Evolutionary conservation across 2,888 invertebrate genomes (phyloP), one percentile per base, ranked within the genome.

Genomic region (Horisme vitalbata): DNA sequence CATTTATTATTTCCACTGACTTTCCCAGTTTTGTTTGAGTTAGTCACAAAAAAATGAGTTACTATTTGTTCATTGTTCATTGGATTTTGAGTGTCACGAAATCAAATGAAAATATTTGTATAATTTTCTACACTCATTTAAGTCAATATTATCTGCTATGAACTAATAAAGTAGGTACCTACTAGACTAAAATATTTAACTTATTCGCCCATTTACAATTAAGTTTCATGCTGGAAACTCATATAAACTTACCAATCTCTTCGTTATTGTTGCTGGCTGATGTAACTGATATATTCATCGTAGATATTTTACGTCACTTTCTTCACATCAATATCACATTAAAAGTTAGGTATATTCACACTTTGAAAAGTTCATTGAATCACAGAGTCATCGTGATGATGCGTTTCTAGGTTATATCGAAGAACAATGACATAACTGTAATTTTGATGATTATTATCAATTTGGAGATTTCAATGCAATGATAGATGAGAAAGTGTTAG

Each of bases 171-270:
- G n/a, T n/a, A n/a, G n/a, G n/a, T n/a, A n/a, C n/a, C n/a, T n/a
- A n/a, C n/a, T n/a, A n/a, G n/a, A n/a, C n/a, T n/a, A n/a, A n/a
- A n/a, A n/a, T n/a, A n/a, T n/a, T n/a, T n/a, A n/a, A n/a, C n/a
- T n/a, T n/a, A n/a, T n/a, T n/a, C n/a, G n/a, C n/a, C n/a, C n/a
- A n/a, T n/a, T n/a, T n/a, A n/a, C n/a, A n/a, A n/a, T n/a, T n/a
- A n/a, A n/a, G n/a, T n/a, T n/a, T n/a, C n/a, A n/a, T n/a, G n/a
- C n/a, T n/a, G n/a, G n/a, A n/a, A n/a, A n/a, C n/a, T n/a, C n/a
- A n/a, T n/a, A n/a, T n/a, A n/a, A n/a, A 82, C 86, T 86, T 75
- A 87, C 86, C 85, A 47, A 80, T 71, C 69, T 59, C 59, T 12
- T 85, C 86, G 52, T 83, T 84, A 58, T 71, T 81, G 61, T 71